These are phyloP conservation scores for Leptoclinus maculatus DNA, from an alignment of 2,797 vertebrate species.

Conservation along the genomic window DNA sequence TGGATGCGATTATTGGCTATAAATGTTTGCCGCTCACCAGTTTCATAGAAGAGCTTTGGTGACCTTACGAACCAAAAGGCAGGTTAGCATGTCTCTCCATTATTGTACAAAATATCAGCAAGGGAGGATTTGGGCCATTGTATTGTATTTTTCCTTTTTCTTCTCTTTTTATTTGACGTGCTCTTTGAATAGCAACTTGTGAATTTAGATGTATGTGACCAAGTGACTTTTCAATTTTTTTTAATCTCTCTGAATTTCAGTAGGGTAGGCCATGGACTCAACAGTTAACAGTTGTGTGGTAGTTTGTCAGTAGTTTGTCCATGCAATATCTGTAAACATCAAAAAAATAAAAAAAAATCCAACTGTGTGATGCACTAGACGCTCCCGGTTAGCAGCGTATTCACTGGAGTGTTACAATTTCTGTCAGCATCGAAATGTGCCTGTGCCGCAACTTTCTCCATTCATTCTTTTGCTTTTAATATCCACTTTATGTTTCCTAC, in stretches of 20 bases:
- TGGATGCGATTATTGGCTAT: constrained; percentile 14
- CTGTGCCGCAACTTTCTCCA: neutral
- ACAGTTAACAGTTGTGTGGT: constrained; percentile 41
- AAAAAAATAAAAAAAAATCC: constrained; percentile 17
- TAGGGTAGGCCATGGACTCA: constrained; percentile 48
- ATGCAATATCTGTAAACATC: constrained; percentile 26
- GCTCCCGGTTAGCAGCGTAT: constrained; percentile 26
- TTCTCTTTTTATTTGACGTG: constrained; percentile 35
- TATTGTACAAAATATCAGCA: constrained; percentile 32
- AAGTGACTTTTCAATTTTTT: constrained; percentile 38
- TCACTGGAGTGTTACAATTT: constrained; percentile 6
- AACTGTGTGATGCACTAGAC: constrained; percentile 23
- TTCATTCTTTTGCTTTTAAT: neutral
- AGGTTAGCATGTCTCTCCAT: constrained; percentile 34
- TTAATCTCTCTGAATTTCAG: constrained; percentile 26
- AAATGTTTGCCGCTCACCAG: constrained; percentile 12
- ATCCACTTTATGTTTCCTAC: neutral
- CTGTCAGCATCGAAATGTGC: constrained; percentile 28
- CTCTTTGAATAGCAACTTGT: constrained; percentile 58
- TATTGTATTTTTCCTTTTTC: neutral
- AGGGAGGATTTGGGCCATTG: constrained; percentile 24
- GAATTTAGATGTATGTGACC: constrained; percentile 60
- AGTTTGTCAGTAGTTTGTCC: constrained; percentile 54
- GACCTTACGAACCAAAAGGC: constrained; percentile 33
- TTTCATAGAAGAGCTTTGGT: constrained; percentile 25